Base-by-base conservation (phyloP, 2,888 invertebrate genomes). In the Ormia ochracea region DNA sequence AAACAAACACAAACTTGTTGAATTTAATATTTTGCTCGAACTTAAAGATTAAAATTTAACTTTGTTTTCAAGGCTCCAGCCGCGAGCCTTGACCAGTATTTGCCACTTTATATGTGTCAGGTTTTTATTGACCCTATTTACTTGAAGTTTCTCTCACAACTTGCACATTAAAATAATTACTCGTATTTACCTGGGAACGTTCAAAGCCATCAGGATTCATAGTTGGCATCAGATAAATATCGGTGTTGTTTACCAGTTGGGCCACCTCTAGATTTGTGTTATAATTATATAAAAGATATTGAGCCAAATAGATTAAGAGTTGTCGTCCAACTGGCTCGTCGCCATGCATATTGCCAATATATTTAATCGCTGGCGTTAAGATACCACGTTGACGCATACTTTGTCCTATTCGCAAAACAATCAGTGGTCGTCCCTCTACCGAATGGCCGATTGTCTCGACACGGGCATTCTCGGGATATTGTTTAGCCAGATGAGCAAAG, bases 161-260 rank as follows among this genome's bases (percentile, higher is more conserved):
- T n/a, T n/a, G n/a, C n/a, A n/a, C n/a, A n/a, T n/a, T n/a, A n/a
- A n/a, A n/a, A n/a, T n/a, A n/a, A n/a, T n/a, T n/a, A n/a, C n/a
- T n/a, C n/a, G n/a, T n/a, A n/a, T n/a, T 90, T 90, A 96, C 96
- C 92, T 91, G 87, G 63, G 98, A 95, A 72, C 91, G 92, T 88
- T 96, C 96, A 91, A 94, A 98, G 14, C 99, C 99, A 92, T 99
- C 93, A 36, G 99, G 99, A 91, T 99, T 99, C 93, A 99, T 93
- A 0, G 97, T 95, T 0, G 99, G 98, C 96, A 99, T 95, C 85
- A 99, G 91, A 89, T 95, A 98, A 82, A 99, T 96, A 87, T 98
- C 96, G 0, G 97, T 98, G 4, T 90, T 91, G 86, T 98, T 94
- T 0, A 99, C 92, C 70, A 99, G 89, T 75, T 91, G 91, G 0